Base-by-base conservation (phyloP, 2,113 vertebrate genomes). In the Hydrochoerus hydrochaeris region DNA sequence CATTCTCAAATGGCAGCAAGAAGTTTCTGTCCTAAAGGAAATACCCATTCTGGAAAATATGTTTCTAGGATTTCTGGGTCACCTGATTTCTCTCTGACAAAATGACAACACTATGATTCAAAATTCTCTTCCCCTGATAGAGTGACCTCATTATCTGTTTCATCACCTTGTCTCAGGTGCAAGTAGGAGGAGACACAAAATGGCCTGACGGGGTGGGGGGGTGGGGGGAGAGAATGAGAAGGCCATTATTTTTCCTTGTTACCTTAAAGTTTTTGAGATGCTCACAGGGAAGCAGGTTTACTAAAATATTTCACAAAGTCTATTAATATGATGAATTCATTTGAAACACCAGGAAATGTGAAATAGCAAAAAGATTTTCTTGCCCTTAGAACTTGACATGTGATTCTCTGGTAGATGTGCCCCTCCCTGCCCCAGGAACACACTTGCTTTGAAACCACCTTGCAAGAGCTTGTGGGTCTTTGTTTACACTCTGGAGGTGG, bases 281-380 rank as follows among this genome's bases (percentile, higher is more conserved):
- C 78, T 96, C 73, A 87, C 82, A 95, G 96, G 73, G 38, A 95
- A 85, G 26, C 24, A 41, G 54, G 12, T 77, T 92, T 62, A 58
- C 22, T 62, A 26, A 94, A 60, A 67, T 4, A 75, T 67, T 91
- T 83, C 57, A 80, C 38, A 82, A 30, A 67, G 35, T 38, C 22
- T 41, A 80, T 20, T 28, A 90, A 81, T 62, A 57, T 17, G 87
- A 22, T 73, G 57, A 91, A n/a, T 90, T 95, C 71, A 94, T 63
- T 75, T 60, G 71, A 82, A 91, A 83, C 35, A 90, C 49, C 20
- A 35, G 80, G 54, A 92, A 69, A 90, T 49, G 78, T 16, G 82
- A 94, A 92, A 54, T 35, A 94, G 16, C 6, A 35, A 81, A 94
- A 73, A 9, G 30, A 90, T 73, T 95, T 80, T n/a, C 81, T 41